phyloP scores from a whole-genome alignment of 2,888 invertebrate species.

The Cinara cedri region DNA sequence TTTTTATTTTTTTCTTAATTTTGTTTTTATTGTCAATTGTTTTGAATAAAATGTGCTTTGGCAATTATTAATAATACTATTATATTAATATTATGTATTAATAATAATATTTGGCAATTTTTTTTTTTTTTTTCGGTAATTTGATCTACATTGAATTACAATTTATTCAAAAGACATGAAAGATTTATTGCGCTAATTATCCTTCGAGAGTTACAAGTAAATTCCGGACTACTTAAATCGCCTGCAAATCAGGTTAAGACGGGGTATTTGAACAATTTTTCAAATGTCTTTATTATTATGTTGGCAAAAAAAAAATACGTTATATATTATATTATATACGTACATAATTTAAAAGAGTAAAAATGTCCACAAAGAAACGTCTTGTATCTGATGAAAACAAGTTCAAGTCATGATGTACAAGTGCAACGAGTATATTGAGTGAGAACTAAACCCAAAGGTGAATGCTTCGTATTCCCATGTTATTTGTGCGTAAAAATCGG shows the following conservation, averaged over 20 bases:
- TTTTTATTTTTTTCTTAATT: too few relatives aligned
- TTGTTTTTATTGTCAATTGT: too few relatives aligned
- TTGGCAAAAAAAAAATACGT: conserved; percentile 31
- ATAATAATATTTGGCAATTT: too few relatives aligned
- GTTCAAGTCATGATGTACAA: conserved; percentile 30
- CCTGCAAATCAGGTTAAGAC: conserved; percentile 38
- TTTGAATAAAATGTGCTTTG: too few relatives aligned
- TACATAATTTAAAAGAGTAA: conserved; percentile 24
- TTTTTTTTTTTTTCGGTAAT: conserved; percentile 47
- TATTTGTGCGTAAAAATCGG: neutral
- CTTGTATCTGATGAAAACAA: conserved; percentile 13
- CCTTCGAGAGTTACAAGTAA: conserved; percentile 32
- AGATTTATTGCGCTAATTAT: conserved; percentile 55
- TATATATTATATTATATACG: conserved; percentile 23
- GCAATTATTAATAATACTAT: too few relatives aligned
- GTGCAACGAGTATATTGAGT: neutral
- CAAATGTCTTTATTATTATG: conserved; percentile 54
- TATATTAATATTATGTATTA: too few relatives aligned
- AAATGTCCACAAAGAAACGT: conserved; percentile 14
- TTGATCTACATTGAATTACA: conserved; percentile 20
- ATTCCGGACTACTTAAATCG: conserved; percentile 37
- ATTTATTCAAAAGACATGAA: conserved; percentile 49
- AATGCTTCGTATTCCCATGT: conserved; percentile 27
- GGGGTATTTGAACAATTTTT: conserved; percentile 56
- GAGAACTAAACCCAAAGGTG: conserved; percentile 27